Percentiles rank a stretch among this genome's conserved stretches.
phyloP scores from a whole-genome alignment of 2,797 vertebrate species.

The Fistularia tabacaria region DNA sequence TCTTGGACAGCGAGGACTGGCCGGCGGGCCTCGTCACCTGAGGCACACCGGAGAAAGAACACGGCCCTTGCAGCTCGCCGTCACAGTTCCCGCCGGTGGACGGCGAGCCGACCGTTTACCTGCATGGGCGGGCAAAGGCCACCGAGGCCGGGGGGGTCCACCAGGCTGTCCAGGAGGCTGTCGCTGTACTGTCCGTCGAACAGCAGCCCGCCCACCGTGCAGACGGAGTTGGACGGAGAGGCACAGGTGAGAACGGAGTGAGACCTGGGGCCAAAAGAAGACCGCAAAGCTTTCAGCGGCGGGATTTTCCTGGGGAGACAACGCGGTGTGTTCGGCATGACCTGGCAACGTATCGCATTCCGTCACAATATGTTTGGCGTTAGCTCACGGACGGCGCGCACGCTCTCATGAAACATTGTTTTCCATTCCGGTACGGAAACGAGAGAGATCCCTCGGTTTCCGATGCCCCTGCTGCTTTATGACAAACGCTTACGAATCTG shows the following conservation, averaged over 20 bases:
- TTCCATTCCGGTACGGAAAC: too few species aligned
- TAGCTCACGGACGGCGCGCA: too few species aligned
- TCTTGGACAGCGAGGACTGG: constrained; percentile 82
- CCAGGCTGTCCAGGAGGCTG: constrained; percentile 81
- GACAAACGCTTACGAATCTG: too few species aligned
- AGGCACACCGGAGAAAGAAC: neutral
- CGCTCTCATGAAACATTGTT: too few species aligned
- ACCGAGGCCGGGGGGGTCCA: constrained; percentile 76
- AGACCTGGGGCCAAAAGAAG: constrained; percentile 74
- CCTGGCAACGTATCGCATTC: too few species aligned
- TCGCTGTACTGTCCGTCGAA: constrained; percentile 82
- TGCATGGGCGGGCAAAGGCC: constrained; percentile 90
- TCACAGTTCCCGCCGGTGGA: constrained; percentile 59
- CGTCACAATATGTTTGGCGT: too few species aligned
- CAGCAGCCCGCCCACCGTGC: constrained; percentile 65
- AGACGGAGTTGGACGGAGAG: constrained; percentile 56
- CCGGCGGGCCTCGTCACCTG: constrained; percentile 80
- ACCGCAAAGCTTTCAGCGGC: neutral
- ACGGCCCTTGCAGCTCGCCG: neutral
- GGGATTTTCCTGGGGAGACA: neutral
- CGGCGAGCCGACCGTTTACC: constrained; percentile 61
- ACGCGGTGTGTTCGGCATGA: too few species aligned
- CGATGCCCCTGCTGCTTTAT: too few species aligned
- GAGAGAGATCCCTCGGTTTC: too few species aligned
- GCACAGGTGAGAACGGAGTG: constrained; percentile 86